Conservation (phyloP, 2,797 vertebrate genomes). For the Takifugu ocellatus region DNA sequence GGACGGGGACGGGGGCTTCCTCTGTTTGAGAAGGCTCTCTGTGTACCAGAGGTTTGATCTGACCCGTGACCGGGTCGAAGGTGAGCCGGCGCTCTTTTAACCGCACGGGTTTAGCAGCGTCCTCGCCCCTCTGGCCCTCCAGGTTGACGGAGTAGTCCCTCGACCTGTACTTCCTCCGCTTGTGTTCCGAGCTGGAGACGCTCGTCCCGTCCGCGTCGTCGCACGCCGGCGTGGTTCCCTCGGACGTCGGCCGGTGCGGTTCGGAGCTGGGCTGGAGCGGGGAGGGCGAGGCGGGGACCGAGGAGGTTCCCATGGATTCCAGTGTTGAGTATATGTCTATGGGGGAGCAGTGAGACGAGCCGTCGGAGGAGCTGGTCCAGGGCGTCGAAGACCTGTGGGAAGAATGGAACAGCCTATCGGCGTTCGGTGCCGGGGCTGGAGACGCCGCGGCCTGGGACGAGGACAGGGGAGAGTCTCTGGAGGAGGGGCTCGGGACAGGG, state of each 20-base stretch:
- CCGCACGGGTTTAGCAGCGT: slow-evolving; percentile 88
- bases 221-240: slow-evolving; percentile 62
- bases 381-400: slow-evolving; percentile 69
- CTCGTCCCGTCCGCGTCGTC: slow-evolving; percentile 73
- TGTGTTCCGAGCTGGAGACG: slow-evolving; percentile 81
- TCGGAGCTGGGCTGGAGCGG: slow-evolving; percentile 64
- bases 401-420: slow-evolving; percentile 73
- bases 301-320: slow-evolving; percentile 55
- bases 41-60: slow-evolving; percentile 93
- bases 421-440: slow-evolving; percentile 73
- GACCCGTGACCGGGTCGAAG: slow-evolving; percentile 95
- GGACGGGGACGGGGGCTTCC: slow-evolving; percentile 61
- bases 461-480: slow-evolving; percentile 75
- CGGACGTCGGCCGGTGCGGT: slow-evolving; percentile 48
- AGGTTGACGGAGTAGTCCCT: slow-evolving; percentile 91
- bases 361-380: slow-evolving; percentile 76
- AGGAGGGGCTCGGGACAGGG: slow-evolving; percentile 80
- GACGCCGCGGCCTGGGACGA: slow-evolving; percentile 81
- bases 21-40: slow-evolving; percentile 88
- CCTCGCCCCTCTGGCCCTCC: slow-evolving; percentile 87
- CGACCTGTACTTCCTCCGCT: slow-evolving; percentile 91
- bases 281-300: slow-evolving; percentile 60
- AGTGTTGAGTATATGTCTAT: slow-evolving; percentile 70
- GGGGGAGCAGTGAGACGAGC: slow-evolving; percentile 71
- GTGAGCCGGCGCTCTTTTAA: slow-evolving; percentile 98